Percentiles rank a stretch among this genome's conserved stretches.
phyloP scores from a whole-genome alignment of 2,888 invertebrate species.

The Cephalotes varians region DNA sequence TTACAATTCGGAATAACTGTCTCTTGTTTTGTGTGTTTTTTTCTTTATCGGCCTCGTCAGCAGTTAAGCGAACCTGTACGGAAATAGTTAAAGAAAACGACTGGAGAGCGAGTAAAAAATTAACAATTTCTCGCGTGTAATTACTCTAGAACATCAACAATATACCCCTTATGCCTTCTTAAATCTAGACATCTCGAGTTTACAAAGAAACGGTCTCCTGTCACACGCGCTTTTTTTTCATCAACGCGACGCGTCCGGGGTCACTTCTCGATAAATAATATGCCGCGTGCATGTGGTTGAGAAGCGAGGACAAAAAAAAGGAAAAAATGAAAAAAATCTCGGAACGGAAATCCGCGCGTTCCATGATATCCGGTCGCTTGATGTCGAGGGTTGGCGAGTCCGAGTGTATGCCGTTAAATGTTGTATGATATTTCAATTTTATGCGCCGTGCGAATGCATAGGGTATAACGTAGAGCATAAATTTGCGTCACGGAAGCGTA shows the following conservation, averaged over 20 bases:
- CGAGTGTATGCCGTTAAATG: conserved; percentile 14
- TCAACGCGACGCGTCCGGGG: neutral
- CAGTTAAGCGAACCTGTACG: neutral
- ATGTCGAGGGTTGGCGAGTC: conserved; percentile 21
- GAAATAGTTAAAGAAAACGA: conserved; percentile 25
- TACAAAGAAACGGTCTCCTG: conserved; percentile 3
- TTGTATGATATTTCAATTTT: conserved; percentile 45
- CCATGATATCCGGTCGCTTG: conserved; percentile 40
- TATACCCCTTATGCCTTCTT: neutral
- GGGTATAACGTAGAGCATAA: neutral
- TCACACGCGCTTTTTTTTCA: neutral
- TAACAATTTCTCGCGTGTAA: conserved; percentile 35
- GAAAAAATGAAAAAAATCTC: conserved; percentile 25
- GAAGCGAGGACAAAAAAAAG: conserved; percentile 17
- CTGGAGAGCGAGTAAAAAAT: neutral
- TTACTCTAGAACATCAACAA: conserved; percentile 16
- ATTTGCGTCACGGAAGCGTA: neutral
- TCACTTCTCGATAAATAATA: conserved; percentile 26
- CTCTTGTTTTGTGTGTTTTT: neutral
- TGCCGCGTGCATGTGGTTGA: conserved; percentile 6
- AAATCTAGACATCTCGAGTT: conserved; percentile 3
- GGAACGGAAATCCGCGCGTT: conserved; percentile 46
- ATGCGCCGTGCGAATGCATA: neutral
- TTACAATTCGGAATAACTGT: conserved; percentile 15
- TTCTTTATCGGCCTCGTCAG: neutral